These are phyloP conservation scores for Drosophila borborema DNA, from an alignment of 2,888 invertebrate species.

Conservation along the genomic window DNA sequence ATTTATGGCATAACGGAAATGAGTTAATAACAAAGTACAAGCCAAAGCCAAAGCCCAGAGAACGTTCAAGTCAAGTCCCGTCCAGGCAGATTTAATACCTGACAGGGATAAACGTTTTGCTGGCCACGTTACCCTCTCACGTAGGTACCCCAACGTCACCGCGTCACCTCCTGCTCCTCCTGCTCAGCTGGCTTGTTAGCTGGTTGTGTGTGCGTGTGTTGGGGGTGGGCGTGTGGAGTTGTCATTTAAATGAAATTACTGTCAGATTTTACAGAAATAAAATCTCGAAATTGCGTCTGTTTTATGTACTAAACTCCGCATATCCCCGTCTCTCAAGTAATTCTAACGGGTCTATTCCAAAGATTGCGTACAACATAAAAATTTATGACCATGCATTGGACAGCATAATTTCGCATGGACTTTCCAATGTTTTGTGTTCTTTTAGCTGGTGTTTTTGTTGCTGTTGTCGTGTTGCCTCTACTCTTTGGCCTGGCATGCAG, in stretches of 20 bases:
- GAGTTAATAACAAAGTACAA: conserved; percentile 80
- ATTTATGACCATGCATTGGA: conserved; percentile 74
- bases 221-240: conserved; percentile 47
- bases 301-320: conserved; percentile 65
- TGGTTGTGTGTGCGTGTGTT: conserved; percentile 12
- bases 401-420: conserved; percentile 68
- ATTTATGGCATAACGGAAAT: conserved; percentile 81
- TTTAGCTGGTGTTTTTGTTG: not conserved
- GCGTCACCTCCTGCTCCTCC: not conserved
- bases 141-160: not conserved
- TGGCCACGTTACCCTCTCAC: conserved; percentile 42
- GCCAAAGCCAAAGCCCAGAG: conserved; percentile 47
- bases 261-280: conserved; percentile 78
- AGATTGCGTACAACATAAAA: conserved; percentile 56
- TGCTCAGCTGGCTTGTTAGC: conserved; percentile 37
- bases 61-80: conserved; percentile 31
- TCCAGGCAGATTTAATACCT: conserved; percentile 73
- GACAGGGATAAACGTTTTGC: conserved; percentile 77
- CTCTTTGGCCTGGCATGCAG: conserved; percentile 36
- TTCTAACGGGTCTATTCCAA: conserved; percentile 47
- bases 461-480: conserved; percentile 1
- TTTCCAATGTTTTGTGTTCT: conserved; percentile 42
- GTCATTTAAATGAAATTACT: conserved; percentile 80
- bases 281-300: conserved; percentile 74
- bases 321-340: conserved; percentile 11